phyloP scores from a whole-genome alignment of 1,140 invertebrate species.

The Cataglyphis hispanica region DNA sequence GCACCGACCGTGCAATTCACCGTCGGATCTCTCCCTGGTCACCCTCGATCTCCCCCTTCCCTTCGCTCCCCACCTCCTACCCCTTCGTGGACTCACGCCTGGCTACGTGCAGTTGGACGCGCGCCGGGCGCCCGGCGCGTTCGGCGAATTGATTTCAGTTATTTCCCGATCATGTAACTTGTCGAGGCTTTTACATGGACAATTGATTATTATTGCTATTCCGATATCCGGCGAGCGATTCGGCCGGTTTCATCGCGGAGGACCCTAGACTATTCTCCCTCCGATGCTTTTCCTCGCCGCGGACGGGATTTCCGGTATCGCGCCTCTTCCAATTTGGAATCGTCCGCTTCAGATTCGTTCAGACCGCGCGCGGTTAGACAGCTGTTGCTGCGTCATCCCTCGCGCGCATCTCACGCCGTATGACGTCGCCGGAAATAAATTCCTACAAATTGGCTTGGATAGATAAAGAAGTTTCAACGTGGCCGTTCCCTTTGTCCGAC shows the following conservation, averaged over 20 bases:
- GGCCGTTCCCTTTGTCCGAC: conserved; percentile 37
- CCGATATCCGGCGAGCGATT: conserved; percentile 66
- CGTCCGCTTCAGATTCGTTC: conserved; percentile 56
- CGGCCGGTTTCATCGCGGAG: neutral
- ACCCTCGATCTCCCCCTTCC: conserved; percentile 47
- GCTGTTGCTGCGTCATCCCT: conserved; percentile 60
- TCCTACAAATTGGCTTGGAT: conserved; percentile 47
- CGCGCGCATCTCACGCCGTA: conserved; percentile 7
- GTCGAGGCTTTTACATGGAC: conserved; percentile 77
- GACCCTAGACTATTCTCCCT: conserved; percentile 4
- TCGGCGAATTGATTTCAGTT: conserved; percentile 78
- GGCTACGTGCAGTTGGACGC: conserved; percentile 71
- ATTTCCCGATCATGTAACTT: conserved; percentile 79
- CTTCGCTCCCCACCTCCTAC: conserved; percentile 11
- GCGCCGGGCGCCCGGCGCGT: conserved; percentile 63
- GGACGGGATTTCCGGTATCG: conserved; percentile 64
- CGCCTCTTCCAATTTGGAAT: conserved; percentile 31
- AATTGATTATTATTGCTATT: conserved; percentile 79
- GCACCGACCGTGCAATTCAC: conserved; percentile 64
- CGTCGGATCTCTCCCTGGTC: conserved; percentile 44
- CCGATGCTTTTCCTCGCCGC: conserved; percentile 27
- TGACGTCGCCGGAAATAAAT: conserved; percentile 39
- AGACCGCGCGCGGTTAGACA: conserved; percentile 56
- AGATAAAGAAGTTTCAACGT: conserved; percentile 43
- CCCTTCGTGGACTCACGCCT: conserved; percentile 54